These are phyloP conservation scores for Mesorhabditis belari DNA, from an alignment of 2,888 invertebrate genomes.

Conservation along the genomic window DNA sequence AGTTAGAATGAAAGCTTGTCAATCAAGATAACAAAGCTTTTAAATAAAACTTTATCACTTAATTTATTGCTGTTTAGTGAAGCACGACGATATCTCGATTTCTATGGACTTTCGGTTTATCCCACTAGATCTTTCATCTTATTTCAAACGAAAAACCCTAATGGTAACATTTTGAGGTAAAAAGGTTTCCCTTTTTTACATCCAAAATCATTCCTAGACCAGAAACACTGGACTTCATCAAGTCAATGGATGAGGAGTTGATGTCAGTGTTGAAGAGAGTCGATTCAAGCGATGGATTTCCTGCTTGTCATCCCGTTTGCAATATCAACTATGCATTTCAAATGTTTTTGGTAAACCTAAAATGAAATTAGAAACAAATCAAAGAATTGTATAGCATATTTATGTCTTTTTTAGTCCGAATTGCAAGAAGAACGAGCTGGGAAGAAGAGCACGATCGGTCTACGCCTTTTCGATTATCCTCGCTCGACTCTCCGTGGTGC, in stretches of 20 bases:
- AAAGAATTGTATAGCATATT: neutral
- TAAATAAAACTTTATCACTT: neutral
- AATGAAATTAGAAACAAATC: neutral
- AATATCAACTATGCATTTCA: conserved; percentile 44
- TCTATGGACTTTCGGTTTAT: conserved; percentile 32
- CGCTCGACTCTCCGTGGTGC: neutral
- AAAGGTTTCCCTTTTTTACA: conserved; percentile 3
- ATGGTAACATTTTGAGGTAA: conserved; percentile 8
- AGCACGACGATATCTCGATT: conserved; percentile 35
- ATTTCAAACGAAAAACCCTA: conserved; percentile 7
- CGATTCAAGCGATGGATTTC: conserved; percentile 20
- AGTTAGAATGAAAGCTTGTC: neutral
- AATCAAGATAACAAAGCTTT: neutral
- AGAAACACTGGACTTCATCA: conserved; percentile 11
- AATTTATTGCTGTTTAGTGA: conserved; percentile 23
- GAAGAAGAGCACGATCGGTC: neutral
- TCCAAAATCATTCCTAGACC: neutral
- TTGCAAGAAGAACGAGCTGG: neutral
- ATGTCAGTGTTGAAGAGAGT: conserved; percentile 7
- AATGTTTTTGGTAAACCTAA: conserved; percentile 30
- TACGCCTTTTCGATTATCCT: neutral
- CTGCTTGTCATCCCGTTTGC: conserved; percentile 43
- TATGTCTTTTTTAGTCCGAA: conserved; percentile 3
- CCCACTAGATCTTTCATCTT: conserved; percentile 20
- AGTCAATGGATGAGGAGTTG: conserved; percentile 18